Conservation (phyloP, 2,888 invertebrate genomes). For the Andrena minutula region DNA sequence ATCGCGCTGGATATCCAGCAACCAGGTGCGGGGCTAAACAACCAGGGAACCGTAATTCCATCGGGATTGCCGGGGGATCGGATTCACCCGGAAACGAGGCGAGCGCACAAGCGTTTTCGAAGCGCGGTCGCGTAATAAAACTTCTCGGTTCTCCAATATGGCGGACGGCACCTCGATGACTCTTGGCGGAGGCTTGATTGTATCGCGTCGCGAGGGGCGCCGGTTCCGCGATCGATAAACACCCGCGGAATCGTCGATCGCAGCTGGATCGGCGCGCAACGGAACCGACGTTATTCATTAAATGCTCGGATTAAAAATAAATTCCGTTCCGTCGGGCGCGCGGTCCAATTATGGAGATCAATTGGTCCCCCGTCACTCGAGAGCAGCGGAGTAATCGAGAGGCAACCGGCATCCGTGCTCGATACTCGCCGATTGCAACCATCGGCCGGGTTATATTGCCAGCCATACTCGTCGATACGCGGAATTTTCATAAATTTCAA, state of each 20-base stretch:
- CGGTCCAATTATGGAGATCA: conserved; percentile 13
- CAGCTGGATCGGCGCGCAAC: not conserved
- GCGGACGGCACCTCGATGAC: not conserved
- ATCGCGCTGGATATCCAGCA: not conserved
- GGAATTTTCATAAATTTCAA: conserved; percentile 7
- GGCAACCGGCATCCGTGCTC: not conserved
- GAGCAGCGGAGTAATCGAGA: conserved; percentile 4
- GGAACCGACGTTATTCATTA: conserved; percentile 3
- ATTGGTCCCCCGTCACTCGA: conserved; percentile 16
- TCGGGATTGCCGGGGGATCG: conserved; percentile 14
- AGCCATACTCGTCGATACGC: not conserved
- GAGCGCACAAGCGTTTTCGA: not conserved
- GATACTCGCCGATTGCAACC: not conserved
- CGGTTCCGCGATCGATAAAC: not conserved
- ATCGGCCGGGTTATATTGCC: conserved; percentile 4
- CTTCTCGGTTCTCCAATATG: not conserved
- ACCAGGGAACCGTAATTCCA: not conserved
- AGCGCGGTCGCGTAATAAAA: not conserved
- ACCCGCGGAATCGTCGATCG: conserved; percentile 1
- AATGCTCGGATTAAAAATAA: not conserved
- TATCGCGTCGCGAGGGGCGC: not conserved
- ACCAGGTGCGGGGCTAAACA: not conserved
- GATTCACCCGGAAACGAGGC: conserved; percentile 19
- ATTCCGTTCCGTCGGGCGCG: not conserved
- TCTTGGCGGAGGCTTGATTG: not conserved